These are phyloP conservation scores for Punctoribates punctum DNA, from an alignment of 2,888 invertebrate species.

Conservation along the genomic window DNA sequence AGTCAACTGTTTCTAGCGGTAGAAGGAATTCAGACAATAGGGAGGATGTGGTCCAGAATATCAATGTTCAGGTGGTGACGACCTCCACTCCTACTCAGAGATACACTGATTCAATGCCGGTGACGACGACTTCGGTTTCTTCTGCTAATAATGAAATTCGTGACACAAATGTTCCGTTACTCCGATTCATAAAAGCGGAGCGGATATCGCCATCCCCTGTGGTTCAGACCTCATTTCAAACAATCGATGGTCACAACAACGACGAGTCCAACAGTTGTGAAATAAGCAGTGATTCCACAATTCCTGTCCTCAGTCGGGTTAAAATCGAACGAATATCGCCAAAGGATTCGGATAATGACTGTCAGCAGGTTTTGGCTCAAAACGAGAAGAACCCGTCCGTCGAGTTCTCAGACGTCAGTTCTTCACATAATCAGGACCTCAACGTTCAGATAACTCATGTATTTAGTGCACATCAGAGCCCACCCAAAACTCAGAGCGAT, in stretches of 20 bases:
- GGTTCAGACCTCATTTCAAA: neutral
- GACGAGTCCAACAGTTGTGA: neutral
- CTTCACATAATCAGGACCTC: neutral
- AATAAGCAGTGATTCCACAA: neutral
- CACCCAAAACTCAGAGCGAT: neutral
- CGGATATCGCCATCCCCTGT: neutral
- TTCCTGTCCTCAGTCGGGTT: neutral
- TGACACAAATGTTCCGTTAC: neutral
- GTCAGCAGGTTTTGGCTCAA: neutral
- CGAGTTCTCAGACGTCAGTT: neutral
- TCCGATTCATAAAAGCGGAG: conserved; percentile 1
- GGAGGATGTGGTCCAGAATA: neutral
- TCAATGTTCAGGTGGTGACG: neutral
- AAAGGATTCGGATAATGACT: neutral
- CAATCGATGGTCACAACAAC: neutral
- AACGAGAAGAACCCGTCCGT: neutral
- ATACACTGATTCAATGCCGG: neutral
- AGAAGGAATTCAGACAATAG: neutral
- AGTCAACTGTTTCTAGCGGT: neutral
- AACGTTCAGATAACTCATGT: neutral
- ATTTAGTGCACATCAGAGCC: neutral
- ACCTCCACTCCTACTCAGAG: neutral
- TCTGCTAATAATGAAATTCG: neutral
- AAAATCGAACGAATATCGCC: conserved; percentile 10
- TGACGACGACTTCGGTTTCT: neutral